Evolutionary conservation across 2,113 vertebrate genomes (phyloP), one percentile per base, ranked within the genome.

Genomic region (Cyanoliseus patagonus): DNA sequence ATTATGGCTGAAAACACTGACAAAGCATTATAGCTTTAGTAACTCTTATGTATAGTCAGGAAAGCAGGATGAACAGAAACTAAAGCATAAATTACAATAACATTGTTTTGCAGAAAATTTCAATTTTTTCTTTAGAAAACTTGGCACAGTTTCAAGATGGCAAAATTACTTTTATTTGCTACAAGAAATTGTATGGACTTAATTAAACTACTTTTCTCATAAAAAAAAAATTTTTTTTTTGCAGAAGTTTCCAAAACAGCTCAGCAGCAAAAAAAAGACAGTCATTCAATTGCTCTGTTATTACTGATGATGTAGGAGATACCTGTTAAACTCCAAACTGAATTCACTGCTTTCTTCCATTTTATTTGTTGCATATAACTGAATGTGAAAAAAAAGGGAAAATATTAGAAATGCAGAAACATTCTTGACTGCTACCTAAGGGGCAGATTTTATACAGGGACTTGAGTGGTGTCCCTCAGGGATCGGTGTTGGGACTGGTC

Each of bases 31-130:
- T 39, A 8, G 4, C 11, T 83, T 12, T 33, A 33, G 17, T 33
- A 47, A 51, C 47, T 57, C 14, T 39, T 78, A 13, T 0, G 2
- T 44, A 7, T 0, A 2, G 25, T 31, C 10, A n/a, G 55, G 33
- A 91, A 73, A 72, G 20, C 25, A 88, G 37, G 37, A 62, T 10
- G 49, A 61, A 44, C 7, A 63, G 23, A 8, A 39, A 27, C 24
- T 46, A 70, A 52, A 39, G 4, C 17, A 9, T 37, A 35, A 10
- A 46, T 55, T 86, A 37, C 5, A 47, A 15, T 27, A 64, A 47
- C 31, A 28, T 11, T 53, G 0, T 52, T 66, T 79, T 53, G 17
- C 5, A 37, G 37, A 85, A 89, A 33, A 47, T 20, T 39, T 5
- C 1, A 6, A 0, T 19, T 87, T 90, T 87, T 80, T 69, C 42